Percentiles rank a stretch among this genome's conserved stretches.
These are phyloP conservation scores for Pollenia labialis DNA, from an alignment of 2,888 invertebrate genomes.

Conservation along the genomic window DNA sequence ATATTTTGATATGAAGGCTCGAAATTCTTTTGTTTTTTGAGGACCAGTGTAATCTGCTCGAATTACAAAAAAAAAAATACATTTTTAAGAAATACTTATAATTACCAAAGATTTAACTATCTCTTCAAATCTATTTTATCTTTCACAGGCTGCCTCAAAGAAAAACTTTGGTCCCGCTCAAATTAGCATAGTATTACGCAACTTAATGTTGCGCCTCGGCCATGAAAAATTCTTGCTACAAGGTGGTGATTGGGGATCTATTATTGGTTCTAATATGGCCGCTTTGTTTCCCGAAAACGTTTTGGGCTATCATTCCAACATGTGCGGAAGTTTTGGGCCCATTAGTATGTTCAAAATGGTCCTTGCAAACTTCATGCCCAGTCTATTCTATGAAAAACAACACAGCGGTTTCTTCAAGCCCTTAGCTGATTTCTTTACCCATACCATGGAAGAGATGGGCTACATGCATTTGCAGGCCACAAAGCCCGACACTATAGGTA, in stretches of 20 bases:
- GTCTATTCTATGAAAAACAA: constrained; percentile 85
- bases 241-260: constrained; percentile 93
- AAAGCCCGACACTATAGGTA: constrained; percentile 94
- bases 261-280: constrained; percentile 87
- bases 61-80: too few species aligned
- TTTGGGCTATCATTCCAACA: constrained; percentile 87
- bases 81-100: too few species aligned
- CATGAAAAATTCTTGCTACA: constrained; percentile 88
- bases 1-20: too few species aligned
- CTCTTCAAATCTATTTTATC: neutral
- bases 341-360: constrained; percentile 81
- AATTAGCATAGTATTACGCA: constrained; percentile 86
- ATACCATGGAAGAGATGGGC: constrained; percentile 85
- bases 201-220: constrained; percentile 89
- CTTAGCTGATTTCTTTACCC: constrained; percentile 75
- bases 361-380: constrained; percentile 86
- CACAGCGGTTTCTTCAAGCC: constrained; percentile 85
- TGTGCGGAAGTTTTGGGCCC: constrained; percentile 84
- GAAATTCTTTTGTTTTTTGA: too few species aligned
- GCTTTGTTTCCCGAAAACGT: constrained; percentile 87
- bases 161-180: constrained; percentile 83
- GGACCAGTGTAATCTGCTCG: too few species aligned
- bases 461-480: constrained; percentile 92
- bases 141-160: constrained; percentile 78
- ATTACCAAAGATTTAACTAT: neutral